phyloP scores from a whole-genome alignment of 92 coral and sea anemone species.

The Heliopora coerulea region DNA sequence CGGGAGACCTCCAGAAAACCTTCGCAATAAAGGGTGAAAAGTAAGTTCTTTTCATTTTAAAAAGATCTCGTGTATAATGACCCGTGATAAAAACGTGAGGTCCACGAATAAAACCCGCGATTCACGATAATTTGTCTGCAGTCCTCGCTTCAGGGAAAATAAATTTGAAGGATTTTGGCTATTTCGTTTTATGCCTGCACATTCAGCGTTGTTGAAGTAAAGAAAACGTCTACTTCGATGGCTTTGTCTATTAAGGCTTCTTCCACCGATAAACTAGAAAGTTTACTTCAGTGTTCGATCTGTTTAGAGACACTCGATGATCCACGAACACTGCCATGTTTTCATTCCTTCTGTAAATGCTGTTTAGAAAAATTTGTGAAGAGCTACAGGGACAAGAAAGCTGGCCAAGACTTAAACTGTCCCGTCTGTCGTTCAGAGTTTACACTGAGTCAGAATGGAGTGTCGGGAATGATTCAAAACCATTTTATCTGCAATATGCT shows the following conservation, averaged over 20 bases:
- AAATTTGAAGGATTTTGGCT: too few relatives aligned
- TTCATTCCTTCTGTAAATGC: constrained; percentile 30
- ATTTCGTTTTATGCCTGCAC: too few relatives aligned
- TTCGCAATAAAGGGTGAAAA: too few relatives aligned
- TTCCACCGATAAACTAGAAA: background rate
- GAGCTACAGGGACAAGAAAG: background rate
- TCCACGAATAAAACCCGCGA: too few relatives aligned
- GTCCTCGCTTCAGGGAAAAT: too few relatives aligned
- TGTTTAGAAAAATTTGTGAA: constrained; percentile 27
- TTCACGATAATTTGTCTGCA: too few relatives aligned
- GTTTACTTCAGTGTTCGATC: constrained; percentile 29
- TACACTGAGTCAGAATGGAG: background rate
- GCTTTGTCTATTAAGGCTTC: background rate
- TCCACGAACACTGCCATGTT: constrained; percentile 29
- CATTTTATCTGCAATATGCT: constrained; percentile 29
- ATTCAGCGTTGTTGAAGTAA: too few relatives aligned
- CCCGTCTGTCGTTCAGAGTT: background rate
- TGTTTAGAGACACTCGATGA: constrained; percentile 24
- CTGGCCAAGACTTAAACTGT: background rate
- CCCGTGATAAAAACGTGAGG: too few relatives aligned
- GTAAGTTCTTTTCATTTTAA: too few relatives aligned
- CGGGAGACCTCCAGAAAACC: too few relatives aligned
- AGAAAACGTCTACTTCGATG: background rate
- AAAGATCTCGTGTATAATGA: too few relatives aligned
- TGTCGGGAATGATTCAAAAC: constrained; percentile 15